Evolutionary conservation across 1,140 invertebrate species (phyloP).

Genomic region (Drosophila ficusphila): DNA sequence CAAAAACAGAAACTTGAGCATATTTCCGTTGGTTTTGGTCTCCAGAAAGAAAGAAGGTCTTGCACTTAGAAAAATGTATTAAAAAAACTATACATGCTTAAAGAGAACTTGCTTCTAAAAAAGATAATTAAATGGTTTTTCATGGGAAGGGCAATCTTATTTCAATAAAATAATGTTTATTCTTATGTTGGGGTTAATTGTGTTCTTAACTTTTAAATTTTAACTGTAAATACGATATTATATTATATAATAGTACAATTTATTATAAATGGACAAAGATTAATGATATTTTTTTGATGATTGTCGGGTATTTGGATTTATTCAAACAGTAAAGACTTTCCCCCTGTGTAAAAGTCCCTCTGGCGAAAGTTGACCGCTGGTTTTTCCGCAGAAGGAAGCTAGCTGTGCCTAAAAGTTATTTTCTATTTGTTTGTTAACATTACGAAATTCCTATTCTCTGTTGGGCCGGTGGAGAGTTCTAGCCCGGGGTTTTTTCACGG

Average conservation of each 20-base stretch:
- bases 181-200: too few relatives aligned
- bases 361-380: not conserved
- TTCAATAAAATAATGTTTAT: not conserved
- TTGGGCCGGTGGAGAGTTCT: slow-evolving; percentile 20
- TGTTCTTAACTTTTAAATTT: too few relatives aligned
- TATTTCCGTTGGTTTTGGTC: slow-evolving; percentile 47
- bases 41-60: slow-evolving; percentile 22
- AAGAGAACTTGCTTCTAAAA: too few relatives aligned
- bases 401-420: slow-evolving; percentile 28
- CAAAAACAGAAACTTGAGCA: slow-evolving; percentile 66
- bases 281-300: too few relatives aligned
- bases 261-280: too few relatives aligned
- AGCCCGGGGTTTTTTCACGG: slow-evolving; percentile 60
- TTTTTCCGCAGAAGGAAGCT: slow-evolving; percentile 16
- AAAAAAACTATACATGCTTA: too few relatives aligned
- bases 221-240: too few relatives aligned
- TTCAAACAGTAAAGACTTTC: not conserved
- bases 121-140: too few relatives aligned
- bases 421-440: slow-evolving; percentile 49
- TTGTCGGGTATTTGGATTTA: too few relatives aligned
- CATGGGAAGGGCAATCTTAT: too few relatives aligned
- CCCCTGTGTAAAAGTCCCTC: not conserved
- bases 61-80: slow-evolving; percentile 4
- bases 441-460: slow-evolving; percentile 26
- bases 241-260: too few relatives aligned